Evolutionary conservation across 2,113 vertebrate genomes (phyloP).

Genomic region (Octodon degus): DNA sequence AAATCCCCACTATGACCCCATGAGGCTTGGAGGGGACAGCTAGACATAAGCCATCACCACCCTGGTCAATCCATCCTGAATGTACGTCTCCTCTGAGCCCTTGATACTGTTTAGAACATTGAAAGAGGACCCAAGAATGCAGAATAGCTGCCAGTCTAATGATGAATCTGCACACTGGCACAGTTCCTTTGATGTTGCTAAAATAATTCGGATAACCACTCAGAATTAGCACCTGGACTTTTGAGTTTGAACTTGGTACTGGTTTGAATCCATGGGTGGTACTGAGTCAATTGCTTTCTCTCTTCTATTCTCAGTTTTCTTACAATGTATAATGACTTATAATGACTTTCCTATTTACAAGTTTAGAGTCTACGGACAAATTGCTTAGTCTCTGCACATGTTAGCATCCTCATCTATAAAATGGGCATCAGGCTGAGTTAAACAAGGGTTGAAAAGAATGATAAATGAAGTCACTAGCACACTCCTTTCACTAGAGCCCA

Average conservation of each 20-base stretch:
- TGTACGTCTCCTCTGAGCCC: background rate
- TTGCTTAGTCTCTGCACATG: background rate
- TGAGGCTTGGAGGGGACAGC: background rate
- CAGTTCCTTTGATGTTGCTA: background rate
- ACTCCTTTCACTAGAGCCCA: background rate
- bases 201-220: background rate
- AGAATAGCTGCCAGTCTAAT: background rate
- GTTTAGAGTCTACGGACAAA: background rate
- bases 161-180: background rate
- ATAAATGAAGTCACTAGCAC: fast-evolving
- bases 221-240: background rate
- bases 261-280: background rate
- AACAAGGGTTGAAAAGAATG: background rate
- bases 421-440: background rate
- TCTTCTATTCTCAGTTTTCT: conserved; percentile 9
- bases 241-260: background rate
- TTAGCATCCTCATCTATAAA: conserved; percentile 24
- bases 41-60: background rate
- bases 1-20: background rate
- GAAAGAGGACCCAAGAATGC: background rate
- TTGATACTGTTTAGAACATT: background rate
- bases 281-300: background rate
- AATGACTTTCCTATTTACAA: background rate
- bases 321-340: background rate
- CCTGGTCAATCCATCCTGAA: background rate